phyloP scores from a whole-genome alignment of 2,797 vertebrate genomes.

The Cygnus olor region DNA sequence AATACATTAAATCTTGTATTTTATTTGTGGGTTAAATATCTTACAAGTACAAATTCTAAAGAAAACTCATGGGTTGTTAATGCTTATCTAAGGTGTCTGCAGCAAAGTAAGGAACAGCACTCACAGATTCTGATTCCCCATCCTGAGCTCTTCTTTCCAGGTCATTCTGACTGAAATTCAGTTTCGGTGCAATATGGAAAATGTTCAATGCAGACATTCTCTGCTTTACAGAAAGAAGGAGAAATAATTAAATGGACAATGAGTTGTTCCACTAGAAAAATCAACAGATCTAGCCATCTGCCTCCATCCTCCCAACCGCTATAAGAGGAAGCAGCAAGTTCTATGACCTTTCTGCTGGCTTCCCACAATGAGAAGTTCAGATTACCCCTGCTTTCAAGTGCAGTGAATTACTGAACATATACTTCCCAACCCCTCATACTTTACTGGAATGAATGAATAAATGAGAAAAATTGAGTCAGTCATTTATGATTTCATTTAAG shows the following conservation, averaged over 20 bases:
- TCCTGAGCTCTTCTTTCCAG: background rate
- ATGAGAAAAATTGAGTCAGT: background rate
- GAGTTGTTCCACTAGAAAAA: background rate
- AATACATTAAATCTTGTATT: background rate
- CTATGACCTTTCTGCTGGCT: background rate
- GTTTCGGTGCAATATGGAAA: background rate
- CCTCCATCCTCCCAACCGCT: background rate
- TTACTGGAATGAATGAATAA: background rate
- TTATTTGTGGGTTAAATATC: background rate
- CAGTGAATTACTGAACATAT: background rate
- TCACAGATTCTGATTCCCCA: background rate
- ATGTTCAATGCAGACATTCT: background rate
- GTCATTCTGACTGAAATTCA: constrained; percentile 5
- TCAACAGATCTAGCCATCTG: background rate
- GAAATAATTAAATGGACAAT: background rate
- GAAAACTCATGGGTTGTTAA: background rate
- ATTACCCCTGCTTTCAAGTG: background rate
- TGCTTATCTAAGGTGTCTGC: background rate
- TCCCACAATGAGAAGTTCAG: background rate
- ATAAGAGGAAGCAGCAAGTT: background rate
- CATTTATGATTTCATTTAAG: background rate
- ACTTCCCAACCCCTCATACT: fast-evolving
- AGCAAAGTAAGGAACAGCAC: background rate
- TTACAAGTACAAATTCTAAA: background rate
- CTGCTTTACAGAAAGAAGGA: background rate